Conservation (phyloP, 2,113 vertebrate genomes). For the Erythrocebus patas region DNA sequence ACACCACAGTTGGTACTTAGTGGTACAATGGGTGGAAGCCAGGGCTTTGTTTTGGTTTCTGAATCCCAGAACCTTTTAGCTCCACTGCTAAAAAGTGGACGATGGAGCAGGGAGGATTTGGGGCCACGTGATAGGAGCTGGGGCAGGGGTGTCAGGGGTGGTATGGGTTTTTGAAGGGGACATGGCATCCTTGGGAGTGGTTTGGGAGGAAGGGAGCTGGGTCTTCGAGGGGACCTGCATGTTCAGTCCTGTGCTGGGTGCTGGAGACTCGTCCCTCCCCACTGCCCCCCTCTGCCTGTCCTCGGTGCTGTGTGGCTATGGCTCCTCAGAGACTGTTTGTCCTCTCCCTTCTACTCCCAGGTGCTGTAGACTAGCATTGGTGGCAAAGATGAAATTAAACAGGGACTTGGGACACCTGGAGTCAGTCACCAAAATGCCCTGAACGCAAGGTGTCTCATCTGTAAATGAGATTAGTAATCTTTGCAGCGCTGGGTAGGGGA, state of each 20-base stretch:
- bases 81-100: background rate
- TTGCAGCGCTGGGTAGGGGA: background rate
- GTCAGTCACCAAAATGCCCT: background rate
- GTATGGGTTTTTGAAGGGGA: background rate
- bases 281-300: background rate
- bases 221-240: background rate
- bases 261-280: background rate
- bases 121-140: background rate
- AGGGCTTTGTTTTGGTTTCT: background rate
- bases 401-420: background rate
- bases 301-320: background rate
- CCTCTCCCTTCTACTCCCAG: background rate
- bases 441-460: background rate
- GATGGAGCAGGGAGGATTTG: background rate
- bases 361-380: background rate
- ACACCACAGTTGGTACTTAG: background rate
- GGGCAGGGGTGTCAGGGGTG: rapidly evolving
- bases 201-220: background rate
- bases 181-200: background rate
- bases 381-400: background rate
- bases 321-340: background rate
- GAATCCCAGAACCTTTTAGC: background rate
- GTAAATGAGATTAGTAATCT: background rate
- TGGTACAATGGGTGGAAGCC: background rate
- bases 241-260: background rate